These are phyloP conservation scores for Erebia aethiops DNA, from an alignment of 2,888 invertebrate species.

Conservation along the genomic window DNA sequence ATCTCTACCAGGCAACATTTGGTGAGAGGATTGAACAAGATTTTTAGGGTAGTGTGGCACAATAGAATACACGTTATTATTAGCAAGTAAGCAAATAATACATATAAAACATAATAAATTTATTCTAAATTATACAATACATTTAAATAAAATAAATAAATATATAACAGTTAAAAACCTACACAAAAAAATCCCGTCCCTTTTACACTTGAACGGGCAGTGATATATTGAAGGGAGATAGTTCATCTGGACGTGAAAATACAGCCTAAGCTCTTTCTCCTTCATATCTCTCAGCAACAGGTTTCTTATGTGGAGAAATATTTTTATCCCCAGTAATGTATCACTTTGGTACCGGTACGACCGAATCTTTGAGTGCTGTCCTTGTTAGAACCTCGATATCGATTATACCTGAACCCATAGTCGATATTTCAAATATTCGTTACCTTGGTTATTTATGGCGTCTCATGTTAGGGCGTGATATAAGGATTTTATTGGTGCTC, in stretches of 20 bases:
- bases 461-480: slow-evolving; percentile 59
- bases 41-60: too few relatives aligned
- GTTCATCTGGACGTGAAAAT: slow-evolving; percentile 37
- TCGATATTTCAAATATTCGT: slow-evolving; percentile 56
- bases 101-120: too few relatives aligned
- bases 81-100: too few relatives aligned
- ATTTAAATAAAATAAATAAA: too few relatives aligned
- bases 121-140: too few relatives aligned
- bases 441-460: slow-evolving; percentile 60
- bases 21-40: too few relatives aligned
- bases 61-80: too few relatives aligned
- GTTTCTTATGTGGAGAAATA: slow-evolving; percentile 69
- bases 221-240: slow-evolving; percentile 28
- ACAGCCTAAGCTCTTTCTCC: slow-evolving; percentile 48
- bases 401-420: slow-evolving; percentile 45
- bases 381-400: slow-evolving; percentile 46
- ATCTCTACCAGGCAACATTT: too few relatives aligned
- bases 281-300: slow-evolving; percentile 70
- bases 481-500: slow-evolving; percentile 61
- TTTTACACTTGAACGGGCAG: slow-evolving; percentile 20
- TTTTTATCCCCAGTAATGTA: slow-evolving; percentile 76
- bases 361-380: slow-evolving; percentile 53
- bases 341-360: slow-evolving; percentile 59
- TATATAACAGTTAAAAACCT: too few relatives aligned
- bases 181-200: slow-evolving; percentile 6